Evolutionary conservation across 2,888 invertebrate genomes (phyloP), one percentile per base, ranked within the genome.

Genomic region (Clitarchus hookeri): DNA sequence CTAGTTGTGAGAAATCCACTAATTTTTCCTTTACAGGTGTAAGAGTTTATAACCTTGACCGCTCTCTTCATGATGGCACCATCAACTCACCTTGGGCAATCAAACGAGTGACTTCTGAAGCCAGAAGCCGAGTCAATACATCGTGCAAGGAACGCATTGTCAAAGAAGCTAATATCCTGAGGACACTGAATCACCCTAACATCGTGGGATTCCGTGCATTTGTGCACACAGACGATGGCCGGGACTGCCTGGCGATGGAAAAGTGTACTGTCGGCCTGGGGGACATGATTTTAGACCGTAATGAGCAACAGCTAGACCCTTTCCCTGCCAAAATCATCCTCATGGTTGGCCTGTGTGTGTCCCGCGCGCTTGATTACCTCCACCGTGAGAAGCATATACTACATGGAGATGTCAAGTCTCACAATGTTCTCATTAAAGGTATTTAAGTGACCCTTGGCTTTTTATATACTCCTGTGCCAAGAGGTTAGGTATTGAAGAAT

Each of bases 331-430:
- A 92, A 80, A 91, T 94, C 48, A 95, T 96, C 87, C 90, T 94
- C 25, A 95, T 94, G 91, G 95, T 97, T 87, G 93, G 94, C 6
- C 89, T 91, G 82, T 96, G 96, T 90, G 92, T 96, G 85, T 93
- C 94, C 0, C 94, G 93, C 89, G 97, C 95, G 0, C 90, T 97
- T 0, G 93, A 96, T 90, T 97, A 97, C 91, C 92, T 97, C 3
- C 97, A 97, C 90, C 94, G 94, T 0, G 94, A 93, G 88, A 95
- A 94, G 85, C 93, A 93, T 85, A 92, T 97, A 80, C 91, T 97
- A 13, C 97, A 97, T 88, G 96, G 97, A 48, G 97, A 97, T 90
- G 92, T 97, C 78, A 97, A 97, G 91, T 97, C 97, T 0, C 95
- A 94, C 90, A 97, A 97, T 90, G 92, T 97, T 80, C 92, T 97